Base-by-base conservation (phyloP, 2,113 vertebrate genomes). In the Tychaedon coryphoeus region DNA sequence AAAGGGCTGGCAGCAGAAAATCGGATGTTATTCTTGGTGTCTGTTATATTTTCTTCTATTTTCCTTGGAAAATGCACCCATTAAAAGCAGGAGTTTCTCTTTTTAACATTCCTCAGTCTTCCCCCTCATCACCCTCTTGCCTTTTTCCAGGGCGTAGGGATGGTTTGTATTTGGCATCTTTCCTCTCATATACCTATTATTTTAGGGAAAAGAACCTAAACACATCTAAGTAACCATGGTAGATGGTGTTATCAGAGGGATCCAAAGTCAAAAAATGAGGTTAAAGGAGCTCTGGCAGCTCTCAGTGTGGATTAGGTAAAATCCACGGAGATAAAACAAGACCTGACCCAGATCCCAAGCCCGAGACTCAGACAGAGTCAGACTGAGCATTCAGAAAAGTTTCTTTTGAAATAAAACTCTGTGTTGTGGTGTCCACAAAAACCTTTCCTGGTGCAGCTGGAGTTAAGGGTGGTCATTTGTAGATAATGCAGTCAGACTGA, bases 21-120 rank as follows among this genome's bases (percentile, higher is more conserved):
- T 97, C 53, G 90, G 92, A 97, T 97, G 90, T 97, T 97, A 95
- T 96, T 97, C 92, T 97, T 98, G 97, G 93, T 97, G 84, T 95
- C 80, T 86, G 50, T 69, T 96, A 65, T 51, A 70, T 81, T 95
- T 82, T 70, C 40, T 74, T 64, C 40, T 88, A 48, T 86, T 96
- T 98, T 94, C 57, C 86, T 97, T 97, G 97, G 95, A 94, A 97
- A 98, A 97, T 78, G 70, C 38, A 95, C 9, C 61, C 77, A 81
- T 79, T 42, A 26, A 94, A 93, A 93, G 58, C 71, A 93, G 50
- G 51, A 86, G 42, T 90, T 96, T 70, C 64, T 96, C 74, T 90
- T 91, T 92, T 90, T 69, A 92, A 91, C 33, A 92, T 75, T 86
- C 42, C 23, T 53, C 58, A 92, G 25, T 84, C 50, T 71, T 84